A percentile compares a stretch with the other conserved stretches of the same genome.
Evolutionary conservation across 2,888 invertebrate species (phyloP).

Genomic region (Helleia helle): DNA sequence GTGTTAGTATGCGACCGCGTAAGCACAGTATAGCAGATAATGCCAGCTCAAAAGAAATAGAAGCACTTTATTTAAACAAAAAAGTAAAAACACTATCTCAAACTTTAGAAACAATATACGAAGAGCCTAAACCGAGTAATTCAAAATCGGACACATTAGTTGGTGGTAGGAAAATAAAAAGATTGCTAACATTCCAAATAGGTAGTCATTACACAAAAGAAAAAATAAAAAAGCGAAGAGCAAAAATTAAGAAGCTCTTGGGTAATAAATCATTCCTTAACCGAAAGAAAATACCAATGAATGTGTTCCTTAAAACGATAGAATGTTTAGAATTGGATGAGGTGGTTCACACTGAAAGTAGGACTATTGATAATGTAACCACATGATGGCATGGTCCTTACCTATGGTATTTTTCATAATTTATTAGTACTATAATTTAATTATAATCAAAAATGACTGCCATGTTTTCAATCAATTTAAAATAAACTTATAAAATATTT

Average conservation of each 20-base stretch:
- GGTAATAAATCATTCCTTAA: slow-evolving; percentile 66
- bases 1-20: slow-evolving; percentile 63
- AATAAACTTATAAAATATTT: too few species aligned
- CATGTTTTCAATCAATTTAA: neutral
- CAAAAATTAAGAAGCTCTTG: slow-evolving; percentile 71
- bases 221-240: slow-evolving; percentile 73
- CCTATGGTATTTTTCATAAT: slow-evolving; percentile 29
- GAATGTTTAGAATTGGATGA: slow-evolving; percentile 66
- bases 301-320: slow-evolving; percentile 70
- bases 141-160: slow-evolving; percentile 54
- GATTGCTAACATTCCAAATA: slow-evolving; percentile 71
- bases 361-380: slow-evolving; percentile 22
- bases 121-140: slow-evolving; percentile 69
- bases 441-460: slow-evolving; percentile 2
- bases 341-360: slow-evolving; percentile 40
- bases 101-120: slow-evolving; percentile 77
- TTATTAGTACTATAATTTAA: slow-evolving; percentile 1
- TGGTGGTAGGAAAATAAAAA: slow-evolving; percentile 70
- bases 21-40: slow-evolving; percentile 51
- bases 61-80: slow-evolving; percentile 73
- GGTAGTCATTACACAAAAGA: slow-evolving; percentile 65
- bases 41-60: slow-evolving; percentile 57
- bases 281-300: slow-evolving; percentile 70
- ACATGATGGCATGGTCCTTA: slow-evolving; percentile 23
- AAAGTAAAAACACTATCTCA: slow-evolving; percentile 65